phyloP scores from a whole-genome alignment of 53 echinoderm and acorn worm genomes.

The Hippasteria phrygiana region DNA sequence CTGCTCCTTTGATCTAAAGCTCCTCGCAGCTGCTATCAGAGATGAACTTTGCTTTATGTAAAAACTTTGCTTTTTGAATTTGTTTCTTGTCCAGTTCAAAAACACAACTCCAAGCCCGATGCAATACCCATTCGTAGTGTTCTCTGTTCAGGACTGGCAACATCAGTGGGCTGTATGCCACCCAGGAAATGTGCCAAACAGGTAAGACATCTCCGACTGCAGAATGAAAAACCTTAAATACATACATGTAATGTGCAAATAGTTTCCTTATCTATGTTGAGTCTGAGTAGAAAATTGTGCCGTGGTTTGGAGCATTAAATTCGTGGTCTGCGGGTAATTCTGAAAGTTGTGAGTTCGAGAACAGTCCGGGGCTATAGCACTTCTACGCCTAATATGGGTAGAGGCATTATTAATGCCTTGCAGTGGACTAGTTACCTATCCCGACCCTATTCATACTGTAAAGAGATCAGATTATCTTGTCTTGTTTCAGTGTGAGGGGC shows the following conservation, averaged over 20 bases:
- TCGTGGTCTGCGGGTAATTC: not conserved
- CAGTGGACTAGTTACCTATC: not conserved
- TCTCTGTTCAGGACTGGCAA: conserved; percentile 95
- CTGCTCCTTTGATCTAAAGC: no score
- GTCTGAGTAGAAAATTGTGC: not conserved
- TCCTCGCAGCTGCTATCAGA: no score
- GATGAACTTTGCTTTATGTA: no score
- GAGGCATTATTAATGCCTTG: not conserved
- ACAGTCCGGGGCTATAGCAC: no score
- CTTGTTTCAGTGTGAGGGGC: no score
- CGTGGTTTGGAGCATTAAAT: no score
- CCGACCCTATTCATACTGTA: no score
- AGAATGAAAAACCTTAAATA: no score
- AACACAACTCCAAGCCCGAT: conserved; percentile 88
- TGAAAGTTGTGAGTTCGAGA: not conserved
- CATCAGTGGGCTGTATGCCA: conserved; percentile 91
- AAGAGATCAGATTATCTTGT: no score
- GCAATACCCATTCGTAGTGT: conserved; percentile 92
- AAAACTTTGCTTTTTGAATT: not conserved
- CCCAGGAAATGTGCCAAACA: conserved; percentile 96
- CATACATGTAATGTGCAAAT: no score
- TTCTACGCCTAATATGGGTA: no score
- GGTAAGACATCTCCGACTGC: conserved; percentile 78
- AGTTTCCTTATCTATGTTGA: no score
- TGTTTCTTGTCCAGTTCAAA: conserved; percentile 77